phyloP scores from a whole-genome alignment of 2,888 invertebrate genomes.

The Pristionchus japonicus region DNA sequence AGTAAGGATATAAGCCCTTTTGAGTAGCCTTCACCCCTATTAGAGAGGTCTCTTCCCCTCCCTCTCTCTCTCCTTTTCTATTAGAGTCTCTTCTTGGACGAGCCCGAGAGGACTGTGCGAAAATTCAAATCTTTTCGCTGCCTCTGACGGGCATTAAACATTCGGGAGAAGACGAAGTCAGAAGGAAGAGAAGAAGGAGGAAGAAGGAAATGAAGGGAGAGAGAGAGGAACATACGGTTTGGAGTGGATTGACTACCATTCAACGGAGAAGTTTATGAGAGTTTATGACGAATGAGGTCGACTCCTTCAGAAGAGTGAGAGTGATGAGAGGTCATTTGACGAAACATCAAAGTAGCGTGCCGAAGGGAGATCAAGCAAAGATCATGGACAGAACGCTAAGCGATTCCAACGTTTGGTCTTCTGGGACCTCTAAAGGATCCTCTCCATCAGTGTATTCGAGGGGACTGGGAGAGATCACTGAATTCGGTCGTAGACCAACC shows the following conservation, averaged over 20 bases:
- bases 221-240: neutral
- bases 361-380: neutral
- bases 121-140: slow-evolving; percentile 36
- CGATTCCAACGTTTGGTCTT: neutral
- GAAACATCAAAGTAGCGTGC: neutral
- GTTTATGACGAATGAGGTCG: neutral
- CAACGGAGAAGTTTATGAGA: neutral
- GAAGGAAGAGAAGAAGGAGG: neutral
- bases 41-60: neutral
- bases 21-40: slow-evolving; percentile 3
- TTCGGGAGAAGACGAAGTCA: neutral
- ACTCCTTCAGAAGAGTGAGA: too few species aligned
- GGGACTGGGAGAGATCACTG: neutral
- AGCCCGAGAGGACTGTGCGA: neutral
- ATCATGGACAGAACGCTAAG: neutral
- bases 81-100: neutral
- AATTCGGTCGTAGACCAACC: neutral
- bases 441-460: neutral
- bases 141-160: slow-evolving; percentile 12
- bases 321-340: neutral
- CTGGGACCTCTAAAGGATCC: neutral
- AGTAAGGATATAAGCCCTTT: slow-evolving; percentile 24
- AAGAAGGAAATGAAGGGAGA: slow-evolving; percentile 1
- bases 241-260: slow-evolving; percentile 13
- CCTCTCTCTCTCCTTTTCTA: neutral